Evolutionary conservation across 1,140 invertebrate species (phyloP).

Genomic region (Drosophila truncata): DNA sequence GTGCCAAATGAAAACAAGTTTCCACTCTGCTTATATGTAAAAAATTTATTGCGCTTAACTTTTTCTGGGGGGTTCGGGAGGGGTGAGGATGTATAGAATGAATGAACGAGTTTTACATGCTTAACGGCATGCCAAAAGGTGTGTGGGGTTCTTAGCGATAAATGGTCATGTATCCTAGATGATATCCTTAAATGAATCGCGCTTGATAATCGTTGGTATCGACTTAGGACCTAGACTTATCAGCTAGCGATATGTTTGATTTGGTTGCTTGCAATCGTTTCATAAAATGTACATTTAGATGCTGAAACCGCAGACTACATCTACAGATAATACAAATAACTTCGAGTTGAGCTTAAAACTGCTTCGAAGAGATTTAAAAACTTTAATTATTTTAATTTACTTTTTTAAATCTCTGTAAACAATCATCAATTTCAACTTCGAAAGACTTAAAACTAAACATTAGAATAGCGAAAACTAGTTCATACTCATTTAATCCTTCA

Average conservation of each 20-base stretch:
- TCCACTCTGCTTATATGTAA: conserved; percentile 33
- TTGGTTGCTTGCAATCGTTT: conserved; percentile 76
- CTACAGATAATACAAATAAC: conserved; percentile 40
- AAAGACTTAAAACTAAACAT: conserved; percentile 25
- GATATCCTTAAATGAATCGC: conserved; percentile 22
- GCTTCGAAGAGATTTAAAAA: neutral
- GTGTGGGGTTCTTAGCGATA: conserved; percentile 40
- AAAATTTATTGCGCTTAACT: conserved; percentile 71
- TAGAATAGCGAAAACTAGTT: conserved; percentile 73
- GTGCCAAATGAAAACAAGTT: conserved; percentile 33
- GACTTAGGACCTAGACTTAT: conserved; percentile 48
- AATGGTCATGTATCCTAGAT: conserved; percentile 27
- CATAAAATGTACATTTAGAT: conserved; percentile 65
- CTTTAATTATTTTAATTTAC: neutral
- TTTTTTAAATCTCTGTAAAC: neutral
- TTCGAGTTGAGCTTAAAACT: neutral
- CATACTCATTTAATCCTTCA: conserved; percentile 73
- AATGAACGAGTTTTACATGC: conserved; percentile 66
- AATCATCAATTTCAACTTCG: neutral
- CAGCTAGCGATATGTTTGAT: conserved; percentile 62
- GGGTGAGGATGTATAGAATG: neutral
- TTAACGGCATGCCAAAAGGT: conserved; percentile 50
- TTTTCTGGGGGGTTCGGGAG: conserved; percentile 2
- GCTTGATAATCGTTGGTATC: conserved; percentile 52
- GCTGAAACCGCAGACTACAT: conserved; percentile 52